Evolutionary conservation across 2,113 vertebrate genomes (phyloP), one percentile per base, ranked within the genome.

Genomic region (Pionites leucogaster): DNA sequence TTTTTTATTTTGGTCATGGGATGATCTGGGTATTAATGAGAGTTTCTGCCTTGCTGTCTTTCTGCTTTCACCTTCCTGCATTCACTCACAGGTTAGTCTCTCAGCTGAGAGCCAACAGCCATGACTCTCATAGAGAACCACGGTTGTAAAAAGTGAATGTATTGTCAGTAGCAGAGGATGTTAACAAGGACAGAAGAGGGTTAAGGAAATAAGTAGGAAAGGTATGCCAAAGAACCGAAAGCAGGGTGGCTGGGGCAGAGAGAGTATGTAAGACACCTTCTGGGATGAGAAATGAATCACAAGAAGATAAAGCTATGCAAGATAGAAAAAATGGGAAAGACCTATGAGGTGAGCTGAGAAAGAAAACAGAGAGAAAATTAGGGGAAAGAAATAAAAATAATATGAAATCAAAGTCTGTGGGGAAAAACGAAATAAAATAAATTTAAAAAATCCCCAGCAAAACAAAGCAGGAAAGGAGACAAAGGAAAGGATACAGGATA

Each of bases 171-270:
- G 64, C 35, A 10, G 19, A 55, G 50, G 13, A 59, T 16, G 23
- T 35, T 70, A 82, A 35, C 13, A 52, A 71, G 50, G 27, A 22
- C 46, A 41, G 57, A 44, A 20, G 25, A 88, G 20, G 2, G 27
- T 47, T 70, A 42, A 64, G 75, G 37, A 55, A 72, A 69, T 74
- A 50, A 69, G 42, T 49, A 13, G 23, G 31, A 65, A 82, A 59
- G 17, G 20, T 70, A 14, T 1, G 23, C 14, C 28, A 29, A 31
- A 50, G 52, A 81, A 67, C 17, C 17, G 39, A 70, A 57, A 77
- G 13, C 41, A 74, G n/a, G 28, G 63, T 0, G 0, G 6, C 50
- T 71, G 60, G 25, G 42, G 14, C 46, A 86, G 44, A 42, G 10
- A 28, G n/a, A 53, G 12, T 37, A 11, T 50, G 17, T 81, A 37